A percentile compares a stretch with the other conserved stretches of the same genome.
Conservation (phyloP, 2,888 invertebrate species). For the Alcis repandata region DNA sequence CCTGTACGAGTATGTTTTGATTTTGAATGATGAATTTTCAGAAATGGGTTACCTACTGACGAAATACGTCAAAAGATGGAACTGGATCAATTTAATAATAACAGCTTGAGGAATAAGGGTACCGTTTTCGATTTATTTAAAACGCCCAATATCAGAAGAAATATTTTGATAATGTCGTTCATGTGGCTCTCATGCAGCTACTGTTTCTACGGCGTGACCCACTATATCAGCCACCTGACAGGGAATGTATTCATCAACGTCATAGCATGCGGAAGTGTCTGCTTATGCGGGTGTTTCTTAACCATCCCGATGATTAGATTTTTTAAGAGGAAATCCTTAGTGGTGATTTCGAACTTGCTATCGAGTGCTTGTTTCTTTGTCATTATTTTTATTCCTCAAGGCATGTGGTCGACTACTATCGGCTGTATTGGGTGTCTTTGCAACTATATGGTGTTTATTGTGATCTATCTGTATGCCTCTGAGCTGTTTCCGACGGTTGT, state of each 20-base stretch:
- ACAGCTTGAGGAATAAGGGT: conserved; percentile 63
- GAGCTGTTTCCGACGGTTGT: conserved; percentile 96
- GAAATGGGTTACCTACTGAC: conserved; percentile 74
- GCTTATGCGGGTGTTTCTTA: conserved; percentile 85
- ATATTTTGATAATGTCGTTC: conserved; percentile 90
- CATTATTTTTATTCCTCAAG: conserved; percentile 86
- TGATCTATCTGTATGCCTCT: conserved; percentile 93
- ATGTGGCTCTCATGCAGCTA: conserved; percentile 93
- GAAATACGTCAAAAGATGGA: conserved; percentile 73
- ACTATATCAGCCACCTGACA: conserved; percentile 91
- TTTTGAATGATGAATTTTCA: too few relatives aligned
- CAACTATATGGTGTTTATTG: conserved; percentile 92
- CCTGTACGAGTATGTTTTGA: not conserved
- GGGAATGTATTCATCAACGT: conserved; percentile 94
- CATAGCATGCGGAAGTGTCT: conserved; percentile 89
- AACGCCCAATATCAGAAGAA: conserved; percentile 88
- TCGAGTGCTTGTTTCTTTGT: conserved; percentile 87
- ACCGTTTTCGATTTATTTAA: conserved; percentile 88
- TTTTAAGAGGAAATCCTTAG: conserved; percentile 88
- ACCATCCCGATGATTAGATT: conserved; percentile 88
- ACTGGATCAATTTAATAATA: conserved; percentile 60
- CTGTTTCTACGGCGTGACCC: conserved; percentile 91
- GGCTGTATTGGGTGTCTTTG: conserved; percentile 92
- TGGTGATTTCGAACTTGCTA: conserved; percentile 86
- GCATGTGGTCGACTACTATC: conserved; percentile 82